Base-by-base conservation (phyloP, 2,797 vertebrate genomes). In the Allobates femoralis region DNA sequence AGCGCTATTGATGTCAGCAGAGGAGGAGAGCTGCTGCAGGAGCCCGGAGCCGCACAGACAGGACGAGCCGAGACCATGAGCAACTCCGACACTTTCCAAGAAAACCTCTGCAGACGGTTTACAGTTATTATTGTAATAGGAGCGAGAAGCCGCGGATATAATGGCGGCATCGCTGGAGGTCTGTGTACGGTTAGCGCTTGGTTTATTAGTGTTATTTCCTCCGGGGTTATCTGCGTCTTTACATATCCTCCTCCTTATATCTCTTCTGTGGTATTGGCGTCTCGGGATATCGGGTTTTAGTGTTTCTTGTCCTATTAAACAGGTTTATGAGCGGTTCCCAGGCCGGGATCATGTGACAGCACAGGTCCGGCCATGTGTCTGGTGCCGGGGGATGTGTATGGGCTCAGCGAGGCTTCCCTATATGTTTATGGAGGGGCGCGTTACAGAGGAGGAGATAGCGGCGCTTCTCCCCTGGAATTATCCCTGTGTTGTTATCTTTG, bases 291-390 rank as follows among this genome's bases (percentile, higher is more conserved):
- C 23, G 14, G 23, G 37, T 74, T 73, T 74, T 50, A 50, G 21
- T 74, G 71, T 7, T 16, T 32, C 67, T 26, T 50, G 71, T 74
- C 71, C 37, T 60, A 74, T 74, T 55, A 23, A 77, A 56, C 16
- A 18, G 28, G n/a, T 80, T 80, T 81, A 58, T 56, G 75, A 77
- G 75, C 37, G 32, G 60, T 81, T 81, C 41, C 41, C 79, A 80
- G 79, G 53, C 60, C 32, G 79, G 62, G 62, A 67, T 81, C 21
- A 30, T 67, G 23, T 81, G 79, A 32, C 37, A 2, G 41, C 32
- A 30, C 62, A 28, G 10, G 77, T 41, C 34, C 19, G 60, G 79
- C 46, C 79, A 10, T 32, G 50, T 76, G 73, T 76, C 73, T 75
- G 34, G 37, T 18, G 37, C 28, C 34, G 56, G 60, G 8, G 26